Evolutionary conservation across 2,797 vertebrate species (phyloP).

Genomic region (Nasua narica): DNA sequence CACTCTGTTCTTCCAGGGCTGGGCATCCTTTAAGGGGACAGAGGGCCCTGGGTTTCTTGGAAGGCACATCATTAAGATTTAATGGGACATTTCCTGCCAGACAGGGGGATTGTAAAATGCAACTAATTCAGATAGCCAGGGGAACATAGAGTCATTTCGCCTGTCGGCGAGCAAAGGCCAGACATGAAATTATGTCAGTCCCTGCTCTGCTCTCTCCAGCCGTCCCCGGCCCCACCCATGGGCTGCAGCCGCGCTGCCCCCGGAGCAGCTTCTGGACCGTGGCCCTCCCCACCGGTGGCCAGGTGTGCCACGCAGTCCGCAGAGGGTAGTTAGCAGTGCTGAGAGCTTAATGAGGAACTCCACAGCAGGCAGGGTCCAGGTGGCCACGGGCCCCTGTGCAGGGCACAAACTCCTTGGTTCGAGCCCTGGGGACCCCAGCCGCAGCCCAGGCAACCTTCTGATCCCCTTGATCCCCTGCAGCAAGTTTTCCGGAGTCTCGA

Average conservation of each 20-base stretch:
- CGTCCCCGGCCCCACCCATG: neutral
- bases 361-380: neutral
- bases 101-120: conserved; percentile 29
- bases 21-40: neutral
- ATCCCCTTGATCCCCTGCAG: neutral
- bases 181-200: conserved; percentile 43
- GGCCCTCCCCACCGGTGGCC: neutral
- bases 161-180: conserved; percentile 46
- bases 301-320: neutral
- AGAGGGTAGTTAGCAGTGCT: neutral
- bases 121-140: conserved; percentile 61
- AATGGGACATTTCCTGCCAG: conserved; percentile 56
- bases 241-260: neutral
- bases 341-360: neutral
- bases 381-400: too few relatives aligned
- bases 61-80: conserved; percentile 65
- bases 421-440: neutral
- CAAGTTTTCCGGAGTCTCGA: neutral
- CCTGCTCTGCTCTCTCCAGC: neutral
- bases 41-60: neutral
- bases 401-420: neutral
- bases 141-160: conserved; percentile 50
- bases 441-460: neutral
- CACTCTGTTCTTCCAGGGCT: neutral
- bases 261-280: neutral